phyloP scores from a whole-genome alignment of 1,140 invertebrate species.

The Procambarus clarkii region DNA sequence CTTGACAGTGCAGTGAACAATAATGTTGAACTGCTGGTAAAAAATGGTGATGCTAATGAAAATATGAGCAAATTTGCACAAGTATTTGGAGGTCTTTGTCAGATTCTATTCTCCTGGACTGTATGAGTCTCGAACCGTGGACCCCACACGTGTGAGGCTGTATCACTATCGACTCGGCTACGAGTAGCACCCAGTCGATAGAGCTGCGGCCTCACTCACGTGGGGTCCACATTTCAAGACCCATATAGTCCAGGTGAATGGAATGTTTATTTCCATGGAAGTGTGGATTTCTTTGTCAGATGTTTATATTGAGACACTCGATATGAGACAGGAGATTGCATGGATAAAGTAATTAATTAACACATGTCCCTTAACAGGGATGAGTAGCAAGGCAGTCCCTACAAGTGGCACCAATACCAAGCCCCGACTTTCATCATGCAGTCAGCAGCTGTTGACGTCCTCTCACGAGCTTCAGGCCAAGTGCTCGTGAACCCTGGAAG shows the following conservation, averaged over 20 bases:
- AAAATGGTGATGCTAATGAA: too few species aligned
- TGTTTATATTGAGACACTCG: background rate
- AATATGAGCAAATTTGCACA: background rate
- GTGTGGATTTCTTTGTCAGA: too few species aligned
- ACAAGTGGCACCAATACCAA: constrained; percentile 3
- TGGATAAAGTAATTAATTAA: background rate
- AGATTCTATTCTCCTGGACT: background rate
- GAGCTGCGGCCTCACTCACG: too few species aligned
- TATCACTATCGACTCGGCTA: too few species aligned
- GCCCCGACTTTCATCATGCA: constrained; percentile 18
- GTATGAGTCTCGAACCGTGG: too few species aligned
- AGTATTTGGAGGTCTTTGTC: background rate
- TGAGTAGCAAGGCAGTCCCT: background rate
- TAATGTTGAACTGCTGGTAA: too few species aligned
- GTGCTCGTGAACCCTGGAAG: constrained; percentile 26
- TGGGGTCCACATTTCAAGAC: too few species aligned
- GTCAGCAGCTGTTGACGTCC: constrained; percentile 20
- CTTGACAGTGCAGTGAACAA: too few species aligned
- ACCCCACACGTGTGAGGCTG: too few species aligned
- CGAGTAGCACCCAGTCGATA: too few species aligned
- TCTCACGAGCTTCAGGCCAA: constrained; percentile 46
- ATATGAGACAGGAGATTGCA: background rate
- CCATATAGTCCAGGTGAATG: too few species aligned
- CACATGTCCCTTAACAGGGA: background rate
- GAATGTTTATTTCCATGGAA: too few species aligned